These are phyloP conservation scores for Euthynnus affinis DNA, from an alignment of 2,797 vertebrate genomes.

Conservation along the genomic window DNA sequence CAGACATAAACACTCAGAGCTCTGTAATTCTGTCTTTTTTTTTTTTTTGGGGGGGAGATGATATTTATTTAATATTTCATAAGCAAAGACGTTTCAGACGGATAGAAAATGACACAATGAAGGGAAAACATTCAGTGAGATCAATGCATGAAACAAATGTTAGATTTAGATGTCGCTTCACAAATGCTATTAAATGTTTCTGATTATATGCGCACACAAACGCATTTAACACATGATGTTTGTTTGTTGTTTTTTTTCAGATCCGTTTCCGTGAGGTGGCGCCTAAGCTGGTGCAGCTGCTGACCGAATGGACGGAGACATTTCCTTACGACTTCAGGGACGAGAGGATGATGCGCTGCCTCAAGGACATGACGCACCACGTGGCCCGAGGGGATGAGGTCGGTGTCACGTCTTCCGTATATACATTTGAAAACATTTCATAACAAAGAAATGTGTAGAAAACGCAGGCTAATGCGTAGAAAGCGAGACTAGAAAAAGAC, in stretches of 20 bases:
- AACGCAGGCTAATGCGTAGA: not conserved
- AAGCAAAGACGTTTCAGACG: slow-evolving; percentile 5
- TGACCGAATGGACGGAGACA: slow-evolving; percentile 97
- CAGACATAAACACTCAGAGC: slow-evolving; percentile 11
- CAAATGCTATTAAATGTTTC: not conserved
- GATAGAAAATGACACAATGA: slow-evolving; percentile 9
- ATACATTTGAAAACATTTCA: not conserved
- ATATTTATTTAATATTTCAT: slow-evolving; percentile 36
- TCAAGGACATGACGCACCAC: slow-evolving; percentile 94
- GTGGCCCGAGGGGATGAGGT: slow-evolving; percentile 94
- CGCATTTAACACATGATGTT: not conserved
- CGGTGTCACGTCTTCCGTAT: slow-evolving; percentile 40
- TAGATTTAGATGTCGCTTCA: not conserved
- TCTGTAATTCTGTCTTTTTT: slow-evolving; percentile 2
- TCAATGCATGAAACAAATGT: slow-evolving; percentile 5
- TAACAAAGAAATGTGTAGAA: not conserved
- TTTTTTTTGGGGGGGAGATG: slow-evolving; percentile 9
- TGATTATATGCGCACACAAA: not conserved
- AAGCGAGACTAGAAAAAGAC: too few relatives aligned
- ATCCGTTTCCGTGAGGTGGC: slow-evolving; percentile 92
- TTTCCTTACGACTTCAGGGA: slow-evolving; percentile 98
- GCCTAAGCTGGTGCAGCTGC: slow-evolving; percentile 94
- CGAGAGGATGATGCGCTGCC: slow-evolving; percentile 96
- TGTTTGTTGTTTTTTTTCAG: slow-evolving; percentile 70
- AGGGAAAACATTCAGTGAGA: slow-evolving; percentile 14